These are phyloP conservation scores for Drosophila hydei DNA, from an alignment of 1,140 invertebrate species.

Conservation along the genomic window DNA sequence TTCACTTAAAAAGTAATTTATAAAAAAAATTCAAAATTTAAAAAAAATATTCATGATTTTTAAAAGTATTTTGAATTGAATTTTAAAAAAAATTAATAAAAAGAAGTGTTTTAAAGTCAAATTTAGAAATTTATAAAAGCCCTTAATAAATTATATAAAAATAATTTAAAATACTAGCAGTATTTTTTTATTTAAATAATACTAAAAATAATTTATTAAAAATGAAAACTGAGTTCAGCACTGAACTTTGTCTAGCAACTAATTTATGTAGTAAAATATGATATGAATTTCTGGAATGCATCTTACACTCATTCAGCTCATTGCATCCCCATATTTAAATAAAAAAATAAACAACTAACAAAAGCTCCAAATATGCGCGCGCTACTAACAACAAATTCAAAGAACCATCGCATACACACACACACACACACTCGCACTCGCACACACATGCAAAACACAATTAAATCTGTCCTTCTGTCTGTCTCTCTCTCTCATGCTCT, in stretches of 20 bases:
- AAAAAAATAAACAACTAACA: conserved; percentile 17
- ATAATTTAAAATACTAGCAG: not conserved
- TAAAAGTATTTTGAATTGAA: not conserved
- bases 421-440: conserved; percentile 11
- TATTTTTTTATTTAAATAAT: not conserved
- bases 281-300: conserved; percentile 8
- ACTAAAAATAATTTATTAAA: not conserved
- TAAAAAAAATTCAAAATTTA: no score
- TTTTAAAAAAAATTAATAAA: not conserved
- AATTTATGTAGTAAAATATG: not conserved
- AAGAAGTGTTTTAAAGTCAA: no score
- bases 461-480: conserved; percentile 17
- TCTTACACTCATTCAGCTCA: not conserved
- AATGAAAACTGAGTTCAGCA: not conserved
- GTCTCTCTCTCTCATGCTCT: conserved; percentile 39
- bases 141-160: no score
- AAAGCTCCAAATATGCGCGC: conserved; percentile 23
- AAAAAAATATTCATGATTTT: no score
- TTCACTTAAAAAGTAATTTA: no score
- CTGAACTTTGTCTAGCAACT: no score
- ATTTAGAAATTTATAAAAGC: no score
- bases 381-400: conserved; percentile 20
- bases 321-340: conserved; percentile 14
- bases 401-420: not conserved
- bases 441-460: conserved; percentile 15